Evolutionary conservation across 2,797 vertebrate genomes (phyloP).

Genomic region (Myotis daubentonii): DNA sequence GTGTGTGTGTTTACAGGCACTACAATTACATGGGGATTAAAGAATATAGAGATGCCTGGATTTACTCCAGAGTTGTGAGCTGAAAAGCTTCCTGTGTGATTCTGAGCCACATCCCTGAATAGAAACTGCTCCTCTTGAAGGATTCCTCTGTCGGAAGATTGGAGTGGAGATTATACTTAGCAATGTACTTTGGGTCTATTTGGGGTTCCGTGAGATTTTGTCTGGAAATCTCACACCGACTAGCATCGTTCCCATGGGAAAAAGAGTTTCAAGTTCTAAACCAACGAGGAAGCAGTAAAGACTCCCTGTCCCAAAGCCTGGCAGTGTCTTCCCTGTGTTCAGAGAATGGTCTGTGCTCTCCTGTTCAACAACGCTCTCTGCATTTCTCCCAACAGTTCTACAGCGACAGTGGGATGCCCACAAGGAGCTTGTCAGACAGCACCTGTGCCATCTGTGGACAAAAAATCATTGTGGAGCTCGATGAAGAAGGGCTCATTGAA

Average conservation of each 20-base stretch:
- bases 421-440: slow-evolving; percentile 81
- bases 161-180: neutral
- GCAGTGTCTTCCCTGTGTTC: neutral
- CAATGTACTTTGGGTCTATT: neutral
- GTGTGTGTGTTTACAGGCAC: fast-evolving
- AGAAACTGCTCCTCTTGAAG: neutral
- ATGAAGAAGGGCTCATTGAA: slow-evolving; percentile 88
- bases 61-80: neutral
- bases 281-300: neutral
- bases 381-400: slow-evolving; percentile 83
- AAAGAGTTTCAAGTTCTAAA: neutral
- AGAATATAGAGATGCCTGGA: neutral
- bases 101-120: neutral
- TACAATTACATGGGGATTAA: neutral
- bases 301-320: neutral
- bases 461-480: slow-evolving; percentile 87
- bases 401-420: slow-evolving; percentile 85
- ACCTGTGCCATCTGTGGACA: slow-evolving; percentile 87
- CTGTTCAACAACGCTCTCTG: neutral
- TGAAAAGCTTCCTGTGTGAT: neutral
- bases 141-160: neutral
- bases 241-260: neutral
- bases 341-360: fast-evolving
- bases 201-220: neutral
- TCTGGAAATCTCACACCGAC: neutral